Evolutionary conservation across 2,797 vertebrate genomes (phyloP).

Genomic region (Falco peregrinus): DNA sequence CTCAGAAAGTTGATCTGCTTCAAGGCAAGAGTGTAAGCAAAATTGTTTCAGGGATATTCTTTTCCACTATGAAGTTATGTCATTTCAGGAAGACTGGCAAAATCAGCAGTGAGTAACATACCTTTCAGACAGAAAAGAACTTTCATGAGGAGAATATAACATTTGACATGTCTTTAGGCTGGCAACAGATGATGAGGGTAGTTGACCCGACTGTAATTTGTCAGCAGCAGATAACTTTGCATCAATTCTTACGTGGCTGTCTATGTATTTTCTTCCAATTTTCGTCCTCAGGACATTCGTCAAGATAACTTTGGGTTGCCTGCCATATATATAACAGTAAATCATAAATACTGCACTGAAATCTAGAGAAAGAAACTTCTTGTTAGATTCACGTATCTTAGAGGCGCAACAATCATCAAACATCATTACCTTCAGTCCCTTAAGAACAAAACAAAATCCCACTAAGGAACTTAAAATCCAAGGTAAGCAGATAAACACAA

Average conservation of each 20-base stretch:
- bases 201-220: conserved; percentile 73
- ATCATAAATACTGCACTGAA: conserved; percentile 66
- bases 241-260: conserved; percentile 73
- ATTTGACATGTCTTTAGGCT: conserved; percentile 74
- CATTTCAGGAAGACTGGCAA: conserved; percentile 66
- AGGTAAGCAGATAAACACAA: background rate
- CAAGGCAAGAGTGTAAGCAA: background rate
- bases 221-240: conserved; percentile 77
- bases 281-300: conserved; percentile 81
- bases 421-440: background rate
- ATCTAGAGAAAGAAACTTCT: conserved; percentile 26
- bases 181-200: conserved; percentile 77
- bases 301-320: conserved; percentile 83
- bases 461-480: background rate
- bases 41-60: conserved; percentile 27
- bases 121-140: conserved; percentile 78
- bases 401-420: background rate
- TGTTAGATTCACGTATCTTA: background rate
- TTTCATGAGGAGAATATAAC: conserved; percentile 74
- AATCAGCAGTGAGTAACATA: conserved; percentile 73
- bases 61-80: conserved; percentile 6
- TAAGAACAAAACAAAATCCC: background rate
- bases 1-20: background rate
- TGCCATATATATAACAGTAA: conserved; percentile 78
- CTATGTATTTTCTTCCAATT: conserved; percentile 80